Evolutionary conservation across 2,797 vertebrate species (phyloP).

Genomic region (Nyctalus aviator): DNA sequence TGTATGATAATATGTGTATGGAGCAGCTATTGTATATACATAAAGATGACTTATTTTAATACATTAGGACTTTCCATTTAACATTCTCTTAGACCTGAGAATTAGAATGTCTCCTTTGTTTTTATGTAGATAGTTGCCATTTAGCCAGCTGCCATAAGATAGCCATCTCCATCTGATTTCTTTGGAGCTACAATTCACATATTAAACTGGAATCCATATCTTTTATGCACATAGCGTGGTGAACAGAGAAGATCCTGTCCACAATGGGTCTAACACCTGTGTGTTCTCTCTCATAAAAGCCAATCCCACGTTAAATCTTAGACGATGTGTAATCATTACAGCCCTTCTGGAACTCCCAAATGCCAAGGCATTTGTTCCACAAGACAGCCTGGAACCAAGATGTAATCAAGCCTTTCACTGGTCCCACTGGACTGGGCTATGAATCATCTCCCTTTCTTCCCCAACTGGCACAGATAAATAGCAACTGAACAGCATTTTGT

Average conservation of each 20-base stretch:
- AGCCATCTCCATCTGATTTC: slow-evolving; percentile 33
- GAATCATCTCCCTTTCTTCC: slow-evolving; percentile 68
- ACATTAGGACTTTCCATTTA: neutral
- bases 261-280: neutral
- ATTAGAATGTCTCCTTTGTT: slow-evolving; percentile 2
- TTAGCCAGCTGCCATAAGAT: slow-evolving; percentile 26
- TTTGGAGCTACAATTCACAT: slow-evolving; percentile 2
- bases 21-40: neutral
- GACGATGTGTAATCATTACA: slow-evolving; percentile 25
- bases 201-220: slow-evolving; percentile 24
- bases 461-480: slow-evolving; percentile 66
- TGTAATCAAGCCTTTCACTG: slow-evolving; percentile 68
- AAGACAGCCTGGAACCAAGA: slow-evolving; percentile 72
- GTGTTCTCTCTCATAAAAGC: slow-evolving; percentile 64
- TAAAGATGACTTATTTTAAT: slow-evolving; percentile 21
- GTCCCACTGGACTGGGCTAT: slow-evolving; percentile 56
- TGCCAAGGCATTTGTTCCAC: slow-evolving; percentile 60
- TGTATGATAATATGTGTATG: neutral
- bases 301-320: slow-evolving; percentile 71
- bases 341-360: slow-evolving; percentile 39
- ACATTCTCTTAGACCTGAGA: slow-evolving; percentile 23
- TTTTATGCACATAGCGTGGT: slow-evolving; percentile 25
- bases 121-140: slow-evolving; percentile 33
- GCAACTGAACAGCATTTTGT: slow-evolving; percentile 58
- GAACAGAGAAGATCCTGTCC: slow-evolving; percentile 34